Conservation (phyloP, 2,888 invertebrate genomes). For the Cerceris ruficornis region DNA sequence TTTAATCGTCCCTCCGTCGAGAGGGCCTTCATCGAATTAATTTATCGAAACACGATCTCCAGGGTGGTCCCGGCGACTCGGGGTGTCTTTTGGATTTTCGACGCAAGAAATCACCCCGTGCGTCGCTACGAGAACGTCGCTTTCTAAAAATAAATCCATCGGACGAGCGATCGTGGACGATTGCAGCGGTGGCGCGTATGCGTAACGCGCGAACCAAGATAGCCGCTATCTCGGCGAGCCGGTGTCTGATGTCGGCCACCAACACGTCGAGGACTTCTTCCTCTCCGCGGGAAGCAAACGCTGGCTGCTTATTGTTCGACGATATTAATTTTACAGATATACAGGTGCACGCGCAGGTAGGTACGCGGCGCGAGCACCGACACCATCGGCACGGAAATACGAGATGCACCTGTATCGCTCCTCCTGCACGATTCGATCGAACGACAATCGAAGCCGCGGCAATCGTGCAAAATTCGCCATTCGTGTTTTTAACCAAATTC, state of each 20-base stretch:
- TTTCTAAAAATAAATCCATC: conserved; percentile 64
- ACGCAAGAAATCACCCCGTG: conserved; percentile 37
- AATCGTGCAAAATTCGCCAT: not conserved
- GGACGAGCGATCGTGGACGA: conserved; percentile 45
- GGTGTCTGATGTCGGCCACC: conserved; percentile 72
- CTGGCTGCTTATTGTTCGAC: conserved; percentile 69
- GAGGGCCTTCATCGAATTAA: not conserved
- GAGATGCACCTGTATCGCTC: conserved; percentile 52
- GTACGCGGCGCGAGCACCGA: conserved; percentile 47
- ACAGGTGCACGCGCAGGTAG: not conserved
- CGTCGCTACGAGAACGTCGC: conserved; percentile 48
- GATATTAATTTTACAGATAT: conserved; percentile 66
- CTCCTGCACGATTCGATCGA: conserved; percentile 24
- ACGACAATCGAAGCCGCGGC: conserved; percentile 3
- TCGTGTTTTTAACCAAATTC: too few relatives aligned
- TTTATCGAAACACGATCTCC: not conserved
- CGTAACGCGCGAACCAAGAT: conserved; percentile 65
- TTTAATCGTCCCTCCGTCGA: not conserved
- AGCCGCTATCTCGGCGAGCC: conserved; percentile 69
- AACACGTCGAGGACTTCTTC: conserved; percentile 53
- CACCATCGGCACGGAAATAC: conserved; percentile 65
- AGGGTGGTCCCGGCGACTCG: too few relatives aligned
- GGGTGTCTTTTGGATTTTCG: too few relatives aligned
- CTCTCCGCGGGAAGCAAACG: conserved; percentile 53
- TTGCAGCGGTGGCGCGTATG: conserved; percentile 33